Conservation (phyloP, 2,113 vertebrate species). For the Hyperopisus bebe region DNA sequence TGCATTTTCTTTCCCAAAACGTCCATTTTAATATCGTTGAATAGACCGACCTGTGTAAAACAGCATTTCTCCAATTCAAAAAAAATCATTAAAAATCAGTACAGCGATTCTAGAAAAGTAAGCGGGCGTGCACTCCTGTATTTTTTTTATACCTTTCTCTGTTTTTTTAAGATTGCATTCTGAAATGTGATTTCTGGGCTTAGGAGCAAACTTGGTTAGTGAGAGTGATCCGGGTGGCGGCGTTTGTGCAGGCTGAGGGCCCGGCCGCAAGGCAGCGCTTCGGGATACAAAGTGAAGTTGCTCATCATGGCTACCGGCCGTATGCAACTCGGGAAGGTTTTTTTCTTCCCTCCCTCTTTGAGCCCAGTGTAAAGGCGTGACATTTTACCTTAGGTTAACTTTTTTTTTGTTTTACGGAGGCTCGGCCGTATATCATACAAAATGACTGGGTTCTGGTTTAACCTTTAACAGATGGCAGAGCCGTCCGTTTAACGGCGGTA, state of each 20-base stretch:
- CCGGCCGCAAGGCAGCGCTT: not conserved
- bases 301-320: not conserved
- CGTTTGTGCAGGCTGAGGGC: not conserved
- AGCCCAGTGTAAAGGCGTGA: not conserved
- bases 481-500: not conserved
- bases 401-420: not conserved
- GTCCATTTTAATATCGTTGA: not conserved
- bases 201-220: not conserved
- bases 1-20: not conserved
- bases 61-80: too few relatives aligned
- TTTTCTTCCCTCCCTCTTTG: not conserved
- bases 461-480: not conserved
- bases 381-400: not conserved
- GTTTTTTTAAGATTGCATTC: not conserved
- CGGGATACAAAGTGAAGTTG: not conserved
- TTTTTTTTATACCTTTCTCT: not conserved
- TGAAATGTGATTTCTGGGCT: not conserved
- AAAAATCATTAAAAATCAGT: conserved; percentile 10
- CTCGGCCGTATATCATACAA: not conserved
- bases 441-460: not conserved
- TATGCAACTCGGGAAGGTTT: not conserved
- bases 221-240: not conserved
- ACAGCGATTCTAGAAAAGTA: not conserved
- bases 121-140: not conserved
- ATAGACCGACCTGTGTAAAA: not conserved